These are phyloP conservation scores for Microplitis demolitor DNA, from an alignment of 1,140 invertebrate species.

Conservation along the genomic window DNA sequence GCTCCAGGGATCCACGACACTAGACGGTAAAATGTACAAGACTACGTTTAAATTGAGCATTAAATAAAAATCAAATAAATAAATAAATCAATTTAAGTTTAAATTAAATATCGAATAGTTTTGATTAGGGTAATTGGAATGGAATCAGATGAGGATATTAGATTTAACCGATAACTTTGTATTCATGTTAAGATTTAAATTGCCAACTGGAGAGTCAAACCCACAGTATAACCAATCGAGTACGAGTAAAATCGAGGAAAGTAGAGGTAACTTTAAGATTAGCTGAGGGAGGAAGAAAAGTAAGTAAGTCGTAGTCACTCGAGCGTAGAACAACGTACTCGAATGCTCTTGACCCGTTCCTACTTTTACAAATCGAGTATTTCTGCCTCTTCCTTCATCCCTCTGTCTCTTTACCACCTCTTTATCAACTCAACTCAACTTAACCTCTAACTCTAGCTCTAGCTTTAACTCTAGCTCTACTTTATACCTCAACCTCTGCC, in stretches of 20 bases:
- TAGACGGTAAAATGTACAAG: neutral
- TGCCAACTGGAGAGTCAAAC: too few species aligned
- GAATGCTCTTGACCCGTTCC: constrained; percentile 11
- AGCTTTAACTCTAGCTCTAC: too few species aligned
- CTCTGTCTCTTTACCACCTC: neutral
- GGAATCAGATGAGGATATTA: neutral
- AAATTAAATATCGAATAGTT: neutral
- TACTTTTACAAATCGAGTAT: constrained; percentile 1
- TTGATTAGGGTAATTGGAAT: neutral
- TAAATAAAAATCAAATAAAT: neutral
- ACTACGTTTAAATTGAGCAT: neutral
- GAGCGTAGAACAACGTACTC: constrained; percentile 11
- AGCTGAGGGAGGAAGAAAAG: neutral
- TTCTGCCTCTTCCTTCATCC: neutral
- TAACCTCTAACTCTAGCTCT: neutral
- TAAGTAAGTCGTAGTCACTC: constrained; percentile 15
- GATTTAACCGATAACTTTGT: constrained; percentile 9
- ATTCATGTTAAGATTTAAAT: constrained; percentile 6
- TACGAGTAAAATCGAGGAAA: neutral
- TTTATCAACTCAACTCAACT: neutral
- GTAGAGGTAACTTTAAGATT: constrained; percentile 13
- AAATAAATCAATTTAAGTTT: neutral
- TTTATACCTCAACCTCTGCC: neutral
- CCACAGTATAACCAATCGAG: too few species aligned
- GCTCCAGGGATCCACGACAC: neutral